Percentiles rank a stretch among this genome's conserved stretches.
Evolutionary conservation across 2,888 invertebrate genomes (phyloP).

Genomic region (Uloborus plumipes): DNA sequence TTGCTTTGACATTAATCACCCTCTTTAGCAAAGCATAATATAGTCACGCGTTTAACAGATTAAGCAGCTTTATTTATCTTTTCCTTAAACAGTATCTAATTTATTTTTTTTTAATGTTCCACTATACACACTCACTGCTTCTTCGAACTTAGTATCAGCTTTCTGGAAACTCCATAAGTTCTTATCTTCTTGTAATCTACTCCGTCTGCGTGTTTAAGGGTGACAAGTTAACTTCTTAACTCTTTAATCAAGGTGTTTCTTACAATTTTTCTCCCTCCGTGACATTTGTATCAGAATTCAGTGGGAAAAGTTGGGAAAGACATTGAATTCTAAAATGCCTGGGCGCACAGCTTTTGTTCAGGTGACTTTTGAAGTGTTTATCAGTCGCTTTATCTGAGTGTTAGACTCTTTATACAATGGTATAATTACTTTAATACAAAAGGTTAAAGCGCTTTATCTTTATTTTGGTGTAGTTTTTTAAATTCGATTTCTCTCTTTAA

Average conservation of each 20-base stretch:
- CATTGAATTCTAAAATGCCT: constrained; percentile 35
- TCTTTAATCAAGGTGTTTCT: constrained; percentile 55
- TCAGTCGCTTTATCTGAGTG: constrained; percentile 51
- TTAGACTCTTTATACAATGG: no score
- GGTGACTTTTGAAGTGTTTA: constrained; percentile 38
- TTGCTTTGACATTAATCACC: no score
- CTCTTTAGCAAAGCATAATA: no score
- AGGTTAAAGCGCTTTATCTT: no score
- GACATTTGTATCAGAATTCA: constrained; percentile 11
- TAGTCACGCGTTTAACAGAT: no score
- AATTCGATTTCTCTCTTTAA: no score
- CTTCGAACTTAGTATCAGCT: constrained; percentile 49
- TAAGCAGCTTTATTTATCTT: no score
- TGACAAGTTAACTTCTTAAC: constrained; percentile 57
- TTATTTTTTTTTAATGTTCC: constrained; percentile 15
- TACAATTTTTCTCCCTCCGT: constrained; percentile 48
- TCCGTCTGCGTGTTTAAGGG: constrained; percentile 57
- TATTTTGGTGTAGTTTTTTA: no score
- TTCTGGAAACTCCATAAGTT: constrained; percentile 27
- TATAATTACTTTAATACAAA: no score
- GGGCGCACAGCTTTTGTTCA: constrained; percentile 1
- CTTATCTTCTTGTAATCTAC: constrained; percentile 50
- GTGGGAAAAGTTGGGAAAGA: not conserved
- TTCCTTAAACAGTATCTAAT: constrained; percentile 13
- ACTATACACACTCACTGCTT: constrained; percentile 19